A percentile compares a stretch with the other conserved stretches of the same genome.
These are phyloP conservation scores for Anaspis maculata DNA, from an alignment of 2,888 invertebrate species.

Conservation along the genomic window DNA sequence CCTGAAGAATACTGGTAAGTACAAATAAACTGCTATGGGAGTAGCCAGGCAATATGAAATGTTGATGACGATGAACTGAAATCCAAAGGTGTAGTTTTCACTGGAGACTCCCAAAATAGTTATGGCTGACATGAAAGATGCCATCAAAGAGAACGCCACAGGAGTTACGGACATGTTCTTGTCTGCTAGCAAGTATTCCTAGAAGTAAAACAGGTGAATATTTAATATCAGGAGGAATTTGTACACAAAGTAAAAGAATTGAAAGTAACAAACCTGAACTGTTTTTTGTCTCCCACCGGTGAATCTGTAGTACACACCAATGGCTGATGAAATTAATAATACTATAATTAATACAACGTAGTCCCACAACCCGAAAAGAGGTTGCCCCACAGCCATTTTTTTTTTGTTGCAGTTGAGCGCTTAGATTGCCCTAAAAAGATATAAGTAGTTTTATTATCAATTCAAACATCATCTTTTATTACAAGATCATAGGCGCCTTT, in stretches of 20 bases:
- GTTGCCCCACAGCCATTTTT: conserved; percentile 8
- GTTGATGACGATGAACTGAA: conserved; percentile 72
- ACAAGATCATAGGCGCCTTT: no score
- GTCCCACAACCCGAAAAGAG: conserved; percentile 58
- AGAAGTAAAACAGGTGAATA: no score
- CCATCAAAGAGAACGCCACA: conserved; percentile 83
- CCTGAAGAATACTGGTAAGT: conserved; percentile 79
- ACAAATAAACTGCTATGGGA: conserved; percentile 67
- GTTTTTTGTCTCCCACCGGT: conserved; percentile 81
- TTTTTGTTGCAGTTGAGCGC: no score
- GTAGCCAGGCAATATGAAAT: conserved; percentile 70
- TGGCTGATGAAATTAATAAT: conserved; percentile 61
- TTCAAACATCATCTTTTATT: no score
- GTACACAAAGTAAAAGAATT: no score
- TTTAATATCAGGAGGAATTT: no score
- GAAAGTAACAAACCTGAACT: conserved; percentile 53
- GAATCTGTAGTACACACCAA: conserved; percentile 79
- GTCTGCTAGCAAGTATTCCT: conserved; percentile 80
- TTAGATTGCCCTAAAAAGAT: no score
- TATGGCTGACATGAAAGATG: conserved; percentile 90
- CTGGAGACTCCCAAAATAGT: conserved; percentile 82
- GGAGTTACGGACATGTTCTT: conserved; percentile 71
- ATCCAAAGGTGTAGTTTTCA: conserved; percentile 78
- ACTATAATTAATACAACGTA: conserved; percentile 66
- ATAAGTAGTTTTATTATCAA: no score